These are phyloP conservation scores for Oscheius sp. DNA, from an alignment of 2,888 invertebrate species.

Conservation along the genomic window DNA sequence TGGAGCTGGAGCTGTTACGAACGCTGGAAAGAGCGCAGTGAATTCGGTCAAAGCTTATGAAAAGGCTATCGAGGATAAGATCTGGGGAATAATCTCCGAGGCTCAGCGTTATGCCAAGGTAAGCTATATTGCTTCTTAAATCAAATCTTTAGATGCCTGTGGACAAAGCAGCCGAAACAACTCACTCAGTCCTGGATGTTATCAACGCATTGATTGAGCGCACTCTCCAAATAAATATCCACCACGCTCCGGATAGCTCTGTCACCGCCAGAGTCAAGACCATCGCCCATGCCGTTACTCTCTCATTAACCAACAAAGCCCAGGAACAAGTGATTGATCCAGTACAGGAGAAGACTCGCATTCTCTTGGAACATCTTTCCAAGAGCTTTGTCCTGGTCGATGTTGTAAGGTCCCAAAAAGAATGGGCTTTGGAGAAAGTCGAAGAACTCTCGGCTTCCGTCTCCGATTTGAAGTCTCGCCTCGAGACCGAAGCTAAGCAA, in stretches of 20 bases:
- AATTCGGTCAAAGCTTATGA: slow-evolving; percentile 34
- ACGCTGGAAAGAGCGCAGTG: slow-evolving; percentile 37
- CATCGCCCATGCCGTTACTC: slow-evolving; percentile 40
- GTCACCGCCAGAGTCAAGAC: slow-evolving; percentile 39
- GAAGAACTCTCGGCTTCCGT: slow-evolving; percentile 42
- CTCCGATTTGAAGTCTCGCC: slow-evolving; percentile 36
- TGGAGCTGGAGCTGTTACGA: slow-evolving; percentile 33
- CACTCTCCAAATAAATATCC: slow-evolving; percentile 35
- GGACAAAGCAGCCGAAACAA: slow-evolving; percentile 40
- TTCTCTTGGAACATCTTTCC: slow-evolving; percentile 44
- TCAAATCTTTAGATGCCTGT: slow-evolving; percentile 34
- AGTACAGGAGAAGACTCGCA: slow-evolving; percentile 36
- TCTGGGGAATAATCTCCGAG: slow-evolving; percentile 38
- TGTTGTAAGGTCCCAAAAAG: slow-evolving; percentile 39
- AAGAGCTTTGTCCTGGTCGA: slow-evolving; percentile 49
- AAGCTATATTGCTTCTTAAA: not conserved
- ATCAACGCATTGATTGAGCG: slow-evolving; percentile 39
- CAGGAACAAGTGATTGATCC: slow-evolving; percentile 49
- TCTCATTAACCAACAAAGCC: slow-evolving; percentile 41
- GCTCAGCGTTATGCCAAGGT: slow-evolving; percentile 49
- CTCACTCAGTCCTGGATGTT: slow-evolving; percentile 46
- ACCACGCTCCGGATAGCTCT: slow-evolving; percentile 23
- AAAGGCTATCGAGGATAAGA: slow-evolving; percentile 40
- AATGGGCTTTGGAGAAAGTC: slow-evolving; percentile 46
- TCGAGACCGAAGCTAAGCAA: slow-evolving; percentile 43